A percentile compares a stretch with the other conserved stretches of the same genome.
Evolutionary conservation across 2,888 invertebrate species (phyloP).

Genomic region (Eilema depressum): DNA sequence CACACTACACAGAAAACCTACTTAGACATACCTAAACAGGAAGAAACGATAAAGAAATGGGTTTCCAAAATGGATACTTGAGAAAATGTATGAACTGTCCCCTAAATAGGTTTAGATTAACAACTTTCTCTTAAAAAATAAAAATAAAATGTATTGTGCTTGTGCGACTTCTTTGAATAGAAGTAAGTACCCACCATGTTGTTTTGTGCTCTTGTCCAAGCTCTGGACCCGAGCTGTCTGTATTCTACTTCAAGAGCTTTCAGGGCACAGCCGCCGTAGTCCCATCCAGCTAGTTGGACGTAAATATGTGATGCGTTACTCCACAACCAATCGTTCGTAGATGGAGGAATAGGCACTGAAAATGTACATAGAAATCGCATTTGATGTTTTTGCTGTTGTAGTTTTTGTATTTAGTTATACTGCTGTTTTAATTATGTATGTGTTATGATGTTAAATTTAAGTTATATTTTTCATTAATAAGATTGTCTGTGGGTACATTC

Average conservation of each 20-base stretch:
- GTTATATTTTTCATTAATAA: too few species aligned
- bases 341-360: conserved; percentile 89
- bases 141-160: too few species aligned
- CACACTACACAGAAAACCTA: too few species aligned
- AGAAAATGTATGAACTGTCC: too few species aligned
- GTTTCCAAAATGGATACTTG: too few species aligned
- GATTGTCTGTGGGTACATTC: not conserved
- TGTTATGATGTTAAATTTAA: too few species aligned
- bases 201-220: conserved; percentile 76
- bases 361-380: conserved; percentile 4
- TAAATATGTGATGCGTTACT: conserved; percentile 93
- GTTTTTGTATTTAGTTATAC: not conserved
- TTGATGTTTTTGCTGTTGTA: too few species aligned
- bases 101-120: too few species aligned
- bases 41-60: too few species aligned
- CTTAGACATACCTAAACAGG: too few species aligned
- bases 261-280: conserved; percentile 93
- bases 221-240: conserved; percentile 79
- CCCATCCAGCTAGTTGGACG: conserved; percentile 93
- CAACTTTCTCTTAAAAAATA: not conserved
- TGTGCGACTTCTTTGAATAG: too few species aligned
- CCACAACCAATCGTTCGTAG: conserved; percentile 91
- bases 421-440: not conserved
- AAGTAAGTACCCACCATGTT: conserved; percentile 58
- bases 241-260: conserved; percentile 92